These are phyloP conservation scores for Drosophila mulleri DNA, from an alignment of 2,888 invertebrate genomes.

Conservation along the genomic window DNA sequence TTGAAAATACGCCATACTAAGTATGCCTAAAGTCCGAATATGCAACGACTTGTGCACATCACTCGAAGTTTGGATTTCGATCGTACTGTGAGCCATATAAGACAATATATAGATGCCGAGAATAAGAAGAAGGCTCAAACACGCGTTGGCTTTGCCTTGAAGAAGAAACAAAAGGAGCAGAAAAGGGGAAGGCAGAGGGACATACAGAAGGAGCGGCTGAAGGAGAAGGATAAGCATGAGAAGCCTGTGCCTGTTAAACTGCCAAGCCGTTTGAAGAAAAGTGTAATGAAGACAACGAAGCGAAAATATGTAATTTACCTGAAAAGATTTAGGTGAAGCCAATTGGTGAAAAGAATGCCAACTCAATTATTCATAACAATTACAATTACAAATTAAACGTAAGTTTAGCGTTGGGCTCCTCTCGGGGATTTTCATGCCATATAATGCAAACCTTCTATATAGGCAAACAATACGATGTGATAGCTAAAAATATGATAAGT, in stretches of 20 bases:
- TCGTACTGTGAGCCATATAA: neutral
- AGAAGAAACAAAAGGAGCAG: neutral
- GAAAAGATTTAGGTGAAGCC: neutral
- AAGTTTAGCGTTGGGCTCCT: neutral
- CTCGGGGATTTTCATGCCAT: neutral
- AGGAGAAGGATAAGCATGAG: neutral
- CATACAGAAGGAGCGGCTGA: neutral
- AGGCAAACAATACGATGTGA: neutral
- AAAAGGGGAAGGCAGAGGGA: neutral
- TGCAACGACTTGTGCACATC: neutral
- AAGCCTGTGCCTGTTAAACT: neutral
- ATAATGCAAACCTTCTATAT: neutral
- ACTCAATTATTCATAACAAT: neutral
- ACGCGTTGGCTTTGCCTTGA: neutral
- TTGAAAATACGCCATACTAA: fast-evolving
- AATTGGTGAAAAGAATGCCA: neutral
- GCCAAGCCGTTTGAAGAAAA: too few species aligned
- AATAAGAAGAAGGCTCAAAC: neutral
- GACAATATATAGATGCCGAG: neutral
- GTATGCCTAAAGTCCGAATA: neutral
- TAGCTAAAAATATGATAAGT: neutral
- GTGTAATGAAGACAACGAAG: neutral
- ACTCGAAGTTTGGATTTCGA: conserved; percentile 3
- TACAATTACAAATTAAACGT: neutral
- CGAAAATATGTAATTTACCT: neutral